Base-by-base conservation (phyloP, 2,888 invertebrate genomes). In the Oasisia sp. region DNA sequence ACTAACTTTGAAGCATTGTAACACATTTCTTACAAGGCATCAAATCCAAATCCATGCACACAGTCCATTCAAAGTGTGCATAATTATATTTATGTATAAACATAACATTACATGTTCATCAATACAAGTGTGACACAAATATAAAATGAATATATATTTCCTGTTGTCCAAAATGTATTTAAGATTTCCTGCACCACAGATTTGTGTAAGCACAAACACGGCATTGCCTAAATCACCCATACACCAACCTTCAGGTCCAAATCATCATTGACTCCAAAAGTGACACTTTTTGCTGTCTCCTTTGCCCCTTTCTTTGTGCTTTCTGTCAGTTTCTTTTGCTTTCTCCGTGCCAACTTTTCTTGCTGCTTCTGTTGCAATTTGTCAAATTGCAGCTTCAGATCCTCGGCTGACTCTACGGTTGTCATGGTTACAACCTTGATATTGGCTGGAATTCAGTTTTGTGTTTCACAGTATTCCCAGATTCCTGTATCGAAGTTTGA, bases 291-390 rank as follows among this genome's bases (percentile, higher is more conserved):
- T 19, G 50, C 45, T 38, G 91, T 50, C 3, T 91, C 92, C 38
- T 93, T 92, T 38, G 93, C 44, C 90, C 27, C 56, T 32, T 32
- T 92, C 50, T 94, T 92, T 27, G 94, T 94, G 32, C 93, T 92
- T 92, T 95, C 94, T 89, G 95, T 94, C 32, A 94, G 94, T 91
- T 94, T 94, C 74, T 94, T 93, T 91, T 95, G 95, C 93, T 95
- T 95, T 45, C 95, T 92, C 92, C 94, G 92, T 91, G 93, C 90
- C 58, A 95, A 92, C 92, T 95, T 95, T 92, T 95, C 94, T 92
- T 95, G 95, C 92, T 95, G 95, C 92, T 96, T 95, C 45, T 95
- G 95, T 93, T 96, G 96, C 9, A 96, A 93, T 19, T 94, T 92
- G 92, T 95, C 94, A 93, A 96, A 96, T 93, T 96, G 96, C 92